Evolutionary conservation across 2,888 invertebrate genomes (phyloP).

Genomic region (Leptinotarsa tumamoca): DNA sequence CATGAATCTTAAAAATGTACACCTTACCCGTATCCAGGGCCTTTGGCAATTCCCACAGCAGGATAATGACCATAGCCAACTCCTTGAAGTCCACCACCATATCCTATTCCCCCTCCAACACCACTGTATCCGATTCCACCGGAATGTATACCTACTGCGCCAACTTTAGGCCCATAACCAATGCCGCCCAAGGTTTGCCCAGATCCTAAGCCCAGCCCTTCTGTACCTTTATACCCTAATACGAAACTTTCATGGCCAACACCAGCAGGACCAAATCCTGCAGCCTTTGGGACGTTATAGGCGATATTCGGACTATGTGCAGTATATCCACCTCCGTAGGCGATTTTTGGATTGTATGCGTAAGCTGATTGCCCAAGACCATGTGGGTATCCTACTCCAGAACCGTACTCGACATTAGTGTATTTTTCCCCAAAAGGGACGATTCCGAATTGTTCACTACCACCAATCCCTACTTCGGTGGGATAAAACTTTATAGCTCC

Average conservation of each 20-base stretch:
- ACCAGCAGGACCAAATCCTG: constrained; percentile 6
- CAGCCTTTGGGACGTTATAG: constrained; percentile 18
- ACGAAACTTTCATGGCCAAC: constrained; percentile 8
- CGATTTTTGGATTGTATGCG: not conserved
- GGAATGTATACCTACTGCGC: not conserved
- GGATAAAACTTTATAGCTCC: constrained; percentile 4
- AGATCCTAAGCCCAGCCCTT: not conserved
- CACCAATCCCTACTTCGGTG: not conserved
- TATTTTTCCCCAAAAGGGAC: constrained; percentile 25
- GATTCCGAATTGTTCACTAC: constrained; percentile 10
- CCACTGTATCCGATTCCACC: constrained; percentile 40
- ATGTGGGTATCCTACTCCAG: constrained; percentile 23
- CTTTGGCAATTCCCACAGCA: constrained; percentile 64
- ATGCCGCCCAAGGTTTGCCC: not conserved
- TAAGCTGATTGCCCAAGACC: constrained; percentile 26
- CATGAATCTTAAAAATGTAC: not conserved
- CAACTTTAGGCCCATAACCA: not conserved
- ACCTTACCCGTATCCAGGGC: constrained; percentile 32
- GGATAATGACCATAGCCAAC: constrained; percentile 31
- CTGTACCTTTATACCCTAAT: constrained; percentile 6
- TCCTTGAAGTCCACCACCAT: constrained; percentile 25
- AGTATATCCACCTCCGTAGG: not conserved
- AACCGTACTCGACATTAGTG: constrained; percentile 29
- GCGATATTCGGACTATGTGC: constrained; percentile 1
- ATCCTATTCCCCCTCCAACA: constrained; percentile 64